Evolutionary conservation across 2,888 invertebrate species (phyloP), one percentile per base, ranked within the genome.

Genomic region (Agrotis segetum): DNA sequence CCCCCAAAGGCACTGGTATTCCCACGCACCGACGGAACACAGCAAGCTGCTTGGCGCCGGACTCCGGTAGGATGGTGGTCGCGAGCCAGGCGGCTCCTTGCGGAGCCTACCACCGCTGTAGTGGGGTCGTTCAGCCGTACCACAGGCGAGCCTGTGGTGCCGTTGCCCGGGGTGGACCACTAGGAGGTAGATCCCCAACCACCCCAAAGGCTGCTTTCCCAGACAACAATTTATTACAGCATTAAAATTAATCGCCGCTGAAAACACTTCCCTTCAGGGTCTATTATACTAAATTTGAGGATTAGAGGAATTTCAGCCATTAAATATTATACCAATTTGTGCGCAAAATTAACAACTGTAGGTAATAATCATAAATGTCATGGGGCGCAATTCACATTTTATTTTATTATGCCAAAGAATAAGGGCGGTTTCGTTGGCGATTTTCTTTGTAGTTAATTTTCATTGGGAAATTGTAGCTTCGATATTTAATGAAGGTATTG

Each of bases 301-400:
- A 81, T 83, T 75, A 78, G 65, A 75, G 73, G 64, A 77, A 78
- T 81, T 75, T 46, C 46, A 77, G 64, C 67, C 68, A 71, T 81
- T 82, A 69, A 52, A 52, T 59, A 56, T 64, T 65, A 58, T 72
- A 72, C 71, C 60, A 82, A 81, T 67, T 69, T 77, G 56, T 55
- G 58, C 46, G 60, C 56, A 64, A 76, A 81, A 79, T 82, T 82
- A 84, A 82, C 79, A 82, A 76, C 61, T 84, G 64, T 61, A 64
- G 50, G 73, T 71, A 65, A 84, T 84, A 79, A 83, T 84, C 73
- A 83, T 84, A 82, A 83, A 84, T 82, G 83, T 84, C 82, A 72
- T 61, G 68, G 47, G 71, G 65, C 19, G 53, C 44, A 67, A 74
- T 84, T 74, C 61, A 29, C 34, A 62, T 71, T 71, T 77, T 81